A percentile compares a stretch with the other conserved stretches of the same genome.
Evolutionary conservation across 2,113 vertebrate genomes (phyloP).

Genomic region (Chaenogobius annularis): DNA sequence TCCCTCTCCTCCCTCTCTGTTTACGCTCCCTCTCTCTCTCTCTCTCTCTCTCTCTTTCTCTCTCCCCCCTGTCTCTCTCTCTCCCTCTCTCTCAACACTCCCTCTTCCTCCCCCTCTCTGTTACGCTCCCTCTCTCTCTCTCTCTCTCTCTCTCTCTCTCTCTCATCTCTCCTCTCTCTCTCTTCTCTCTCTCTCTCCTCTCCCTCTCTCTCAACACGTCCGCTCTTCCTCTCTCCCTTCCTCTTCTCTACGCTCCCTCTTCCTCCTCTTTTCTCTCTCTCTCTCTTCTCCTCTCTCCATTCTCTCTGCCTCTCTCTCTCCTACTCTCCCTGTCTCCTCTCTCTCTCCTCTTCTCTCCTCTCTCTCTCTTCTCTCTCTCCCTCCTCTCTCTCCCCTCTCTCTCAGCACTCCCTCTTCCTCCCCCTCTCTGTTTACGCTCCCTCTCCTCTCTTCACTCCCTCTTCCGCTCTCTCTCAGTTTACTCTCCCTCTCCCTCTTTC

Average conservation of each 20-base stretch:
- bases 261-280: background rate
- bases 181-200: background rate
- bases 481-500: background rate
- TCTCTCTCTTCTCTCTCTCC: background rate
- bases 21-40: background rate
- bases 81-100: too few species aligned
- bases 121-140: background rate
- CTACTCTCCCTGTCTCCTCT: background rate
- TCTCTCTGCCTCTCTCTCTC: background rate
- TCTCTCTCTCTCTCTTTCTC: background rate
- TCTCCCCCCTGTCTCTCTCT: background rate
- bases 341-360: background rate
- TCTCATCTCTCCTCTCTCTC: background rate
- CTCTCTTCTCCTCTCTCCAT: background rate
- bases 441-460: background rate
- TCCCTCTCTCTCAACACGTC: background rate
- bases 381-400: background rate
- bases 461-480: background rate
- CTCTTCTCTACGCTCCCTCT: background rate
- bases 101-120: slow-evolving; percentile 1
- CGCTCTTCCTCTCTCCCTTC: background rate
- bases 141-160: background rate
- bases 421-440: background rate
- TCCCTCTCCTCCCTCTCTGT: too few species aligned
- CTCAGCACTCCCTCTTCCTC: background rate